Base-by-base conservation (phyloP, 1,140 invertebrate genomes). In the Aphaenogaster ashmeadi region DNA sequence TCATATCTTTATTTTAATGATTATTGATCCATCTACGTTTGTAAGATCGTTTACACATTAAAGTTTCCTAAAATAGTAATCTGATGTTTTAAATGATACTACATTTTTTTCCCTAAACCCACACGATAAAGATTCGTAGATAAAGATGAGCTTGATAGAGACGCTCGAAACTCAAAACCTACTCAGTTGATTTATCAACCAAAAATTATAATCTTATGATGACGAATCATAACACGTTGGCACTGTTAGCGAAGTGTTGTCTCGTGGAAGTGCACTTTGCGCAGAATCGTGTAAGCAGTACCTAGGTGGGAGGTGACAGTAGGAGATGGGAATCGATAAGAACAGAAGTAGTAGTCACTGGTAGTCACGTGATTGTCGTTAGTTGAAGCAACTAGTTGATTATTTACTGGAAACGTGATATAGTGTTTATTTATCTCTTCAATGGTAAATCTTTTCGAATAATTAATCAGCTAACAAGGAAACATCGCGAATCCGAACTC, bases 21-120 rank as follows among this genome's bases (percentile, higher is more conserved):
- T 74, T 75, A 84, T 27, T 5, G 0, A 83, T 36, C 9, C 27
- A 72, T 36, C 7, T 62, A 84, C 21, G 27, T 84, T 75, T 84
- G 54, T 75, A 84, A 84, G 21, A 84, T 62, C 27, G 54, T 84
- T 83, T 50, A 62, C 27, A 27, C 18, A 84, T 84, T 84, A 84
- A 84, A 84, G 69, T 62, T 62, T 84, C 41, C 7, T 60, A 84
- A 84, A 62, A 84, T 38, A 84, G 7, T 36, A n/a, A 47, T 36
- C 11, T 27, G 11, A n/a, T 15, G 1, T 38, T 58, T 74, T 47
- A 67, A 67, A 21, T 67, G 13, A 44, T 8, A 27, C 0, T 33
- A 7, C 44, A 47, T 52, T 15, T 21, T 18, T 9, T 52, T 50
- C 18, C 21, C 21, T 47, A 0, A 47, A 69, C 0, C 41, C 11